A percentile compares a stretch with the other conserved stretches of the same genome.
These are phyloP conservation scores for Sinocyclocheilus anophthalmus DNA, from an alignment of 2,113 vertebrate species.

Conservation along the genomic window DNA sequence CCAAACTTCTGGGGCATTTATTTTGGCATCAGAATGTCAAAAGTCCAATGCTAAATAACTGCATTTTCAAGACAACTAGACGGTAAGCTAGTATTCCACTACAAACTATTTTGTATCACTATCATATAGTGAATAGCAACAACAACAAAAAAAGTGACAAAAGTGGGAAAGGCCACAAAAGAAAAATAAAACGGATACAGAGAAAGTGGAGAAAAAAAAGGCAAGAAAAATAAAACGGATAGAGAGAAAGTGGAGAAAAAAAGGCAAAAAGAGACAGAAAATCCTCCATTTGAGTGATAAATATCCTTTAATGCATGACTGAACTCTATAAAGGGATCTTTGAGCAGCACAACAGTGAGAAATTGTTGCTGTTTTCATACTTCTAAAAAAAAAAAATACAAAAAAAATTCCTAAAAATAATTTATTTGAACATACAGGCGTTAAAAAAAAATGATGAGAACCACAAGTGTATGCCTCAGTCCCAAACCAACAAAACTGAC, in stretches of 20 bases:
- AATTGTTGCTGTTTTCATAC: neutral
- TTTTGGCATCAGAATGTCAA: neutral
- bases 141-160: neutral
- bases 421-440: neutral
- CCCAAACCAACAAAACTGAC: neutral
- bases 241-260: too few species aligned
- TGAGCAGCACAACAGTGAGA: constrained; percentile 15
- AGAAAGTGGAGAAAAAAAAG: neutral
- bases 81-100: neutral
- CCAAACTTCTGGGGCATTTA: neutral
- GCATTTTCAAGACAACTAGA: neutral
- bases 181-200: neutral
- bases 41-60: neutral
- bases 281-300: neutral
- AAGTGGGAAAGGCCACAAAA: neutral
- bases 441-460: neutral
- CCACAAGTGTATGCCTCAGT: neutral
- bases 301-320: constrained; percentile 11
- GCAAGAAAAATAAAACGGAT: neutral
- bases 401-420: neutral
- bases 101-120: neutral
- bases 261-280: neutral
- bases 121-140: neutral
- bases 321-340: constrained; percentile 1
- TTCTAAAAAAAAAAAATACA: neutral